A percentile compares a stretch with the other conserved stretches of the same genome.
These are phyloP conservation scores for Cremastobaeus sp. DNA, from an alignment of 2,888 invertebrate genomes.

Conservation along the genomic window DNA sequence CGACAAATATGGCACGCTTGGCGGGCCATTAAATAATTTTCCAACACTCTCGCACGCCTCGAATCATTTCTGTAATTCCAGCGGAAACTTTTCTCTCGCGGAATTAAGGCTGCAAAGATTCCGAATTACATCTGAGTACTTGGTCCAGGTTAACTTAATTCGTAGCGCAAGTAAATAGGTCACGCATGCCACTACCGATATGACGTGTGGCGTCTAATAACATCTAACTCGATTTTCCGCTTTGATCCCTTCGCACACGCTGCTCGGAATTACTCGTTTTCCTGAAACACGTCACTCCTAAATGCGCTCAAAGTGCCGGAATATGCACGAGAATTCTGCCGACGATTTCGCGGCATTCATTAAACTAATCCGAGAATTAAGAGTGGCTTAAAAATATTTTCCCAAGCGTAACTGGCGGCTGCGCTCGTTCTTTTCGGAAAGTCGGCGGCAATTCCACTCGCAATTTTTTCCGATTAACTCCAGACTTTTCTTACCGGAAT, in stretches of 20 bases:
- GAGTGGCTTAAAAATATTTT: too few relatives aligned
- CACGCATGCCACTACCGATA: slow-evolving; percentile 42
- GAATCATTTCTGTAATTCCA: too few relatives aligned
- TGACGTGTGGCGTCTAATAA: slow-evolving; percentile 43
- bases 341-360: slow-evolving; percentile 5
- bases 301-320: slow-evolving; percentile 22
- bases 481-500: too few relatives aligned
- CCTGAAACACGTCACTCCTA: slow-evolving; percentile 23
- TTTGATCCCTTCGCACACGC: slow-evolving; percentile 30
- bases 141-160: slow-evolving; percentile 15
- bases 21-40: slow-evolving; percentile 20
- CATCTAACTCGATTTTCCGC: slow-evolving; percentile 45
- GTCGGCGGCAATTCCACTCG: too few relatives aligned
- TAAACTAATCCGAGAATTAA: slow-evolving; percentile 2
- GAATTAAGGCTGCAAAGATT: too few relatives aligned
- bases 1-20: slow-evolving; percentile 21
- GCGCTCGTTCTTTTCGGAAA: too few relatives aligned
- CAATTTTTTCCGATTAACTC: too few relatives aligned
- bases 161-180: slow-evolving; percentile 32
- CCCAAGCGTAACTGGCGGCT: too few relatives aligned
- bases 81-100: too few relatives aligned
- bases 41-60: slow-evolving; percentile 12
- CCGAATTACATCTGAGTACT: not conserved
- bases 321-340: slow-evolving; percentile 5
- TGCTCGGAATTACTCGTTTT: slow-evolving; percentile 24